phyloP scores from a whole-genome alignment of 2,797 vertebrate species.

The Chrosomus eos region DNA sequence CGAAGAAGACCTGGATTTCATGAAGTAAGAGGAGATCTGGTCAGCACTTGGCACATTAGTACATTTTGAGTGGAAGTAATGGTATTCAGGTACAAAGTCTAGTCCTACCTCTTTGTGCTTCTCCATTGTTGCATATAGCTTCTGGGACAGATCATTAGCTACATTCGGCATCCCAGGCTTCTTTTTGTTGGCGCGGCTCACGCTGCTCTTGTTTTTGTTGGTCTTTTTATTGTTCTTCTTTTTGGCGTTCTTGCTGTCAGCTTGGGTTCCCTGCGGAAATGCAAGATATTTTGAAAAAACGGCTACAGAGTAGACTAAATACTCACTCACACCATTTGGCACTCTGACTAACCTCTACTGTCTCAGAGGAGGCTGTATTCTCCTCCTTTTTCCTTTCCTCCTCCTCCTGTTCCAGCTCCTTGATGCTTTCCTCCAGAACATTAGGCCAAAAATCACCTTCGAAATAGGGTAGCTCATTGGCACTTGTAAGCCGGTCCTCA shows the following conservation, averaged over 20 bases:
- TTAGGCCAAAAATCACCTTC: constrained; percentile 99
- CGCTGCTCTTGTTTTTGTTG: constrained; percentile 96
- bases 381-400: constrained; percentile 97
- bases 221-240: constrained; percentile 99
- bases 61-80: not conserved
- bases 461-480: constrained; percentile 96
- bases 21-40: not conserved
- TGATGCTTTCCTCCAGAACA: constrained; percentile 96
- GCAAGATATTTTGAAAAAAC: not conserved
- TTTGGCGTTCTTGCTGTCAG: constrained; percentile 96
- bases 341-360: constrained; percentile 81
- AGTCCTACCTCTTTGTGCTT: constrained; percentile 95
- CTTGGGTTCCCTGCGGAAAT: constrained; percentile 84
- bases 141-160: constrained; percentile 96
- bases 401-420: constrained; percentile 95
- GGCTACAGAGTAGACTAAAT: not conserved
- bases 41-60: not conserved
- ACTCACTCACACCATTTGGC: not conserved
- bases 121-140: constrained; percentile 96
- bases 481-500: constrained; percentile 93
- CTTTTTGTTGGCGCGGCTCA: constrained; percentile 97
- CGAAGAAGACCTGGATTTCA: constrained; percentile 90
- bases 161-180: constrained; percentile 97
- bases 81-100: not conserved
- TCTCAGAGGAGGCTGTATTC: constrained; percentile 89